A percentile compares a stretch with the other conserved stretches of the same genome.
These are phyloP conservation scores for Agrochola lychnidis DNA, from an alignment of 2,888 invertebrate species.

Conservation along the genomic window DNA sequence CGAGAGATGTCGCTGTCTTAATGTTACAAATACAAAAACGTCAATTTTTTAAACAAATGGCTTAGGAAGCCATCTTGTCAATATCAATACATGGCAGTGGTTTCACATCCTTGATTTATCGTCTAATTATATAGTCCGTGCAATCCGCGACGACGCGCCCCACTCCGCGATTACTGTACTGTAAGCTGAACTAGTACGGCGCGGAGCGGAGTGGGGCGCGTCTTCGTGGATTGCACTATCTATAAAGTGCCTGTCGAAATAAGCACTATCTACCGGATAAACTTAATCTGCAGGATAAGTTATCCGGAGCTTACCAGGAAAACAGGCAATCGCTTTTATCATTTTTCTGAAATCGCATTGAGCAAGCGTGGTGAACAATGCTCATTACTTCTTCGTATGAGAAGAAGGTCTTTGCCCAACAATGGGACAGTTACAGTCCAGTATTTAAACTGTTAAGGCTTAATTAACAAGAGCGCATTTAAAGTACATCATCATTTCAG, in stretches of 20 bases:
- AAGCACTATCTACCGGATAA: neutral
- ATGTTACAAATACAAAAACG: constrained; percentile 25
- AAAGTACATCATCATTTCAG: too few species aligned
- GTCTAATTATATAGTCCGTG: too few species aligned
- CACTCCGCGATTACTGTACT: too few species aligned
- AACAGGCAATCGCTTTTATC: constrained; percentile 3
- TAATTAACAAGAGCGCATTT: constrained; percentile 10
- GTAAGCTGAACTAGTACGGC: too few species aligned
- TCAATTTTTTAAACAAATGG: constrained; percentile 10
- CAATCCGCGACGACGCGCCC: too few species aligned
- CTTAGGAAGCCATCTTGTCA: constrained; percentile 28
- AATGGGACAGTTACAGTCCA: neutral
- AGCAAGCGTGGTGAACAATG: constrained; percentile 27
- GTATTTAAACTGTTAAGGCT: neutral
- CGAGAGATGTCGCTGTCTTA: constrained; percentile 20
- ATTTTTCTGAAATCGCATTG: constrained; percentile 4
- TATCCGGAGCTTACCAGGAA: neutral
- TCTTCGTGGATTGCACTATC: too few species aligned
- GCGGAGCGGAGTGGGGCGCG: too few species aligned
- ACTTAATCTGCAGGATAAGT: neutral
- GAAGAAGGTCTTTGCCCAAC: constrained; percentile 16
- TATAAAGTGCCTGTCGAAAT: neutral
- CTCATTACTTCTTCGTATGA: neutral
- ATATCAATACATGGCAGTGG: constrained; percentile 16
- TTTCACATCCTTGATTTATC: constrained; percentile 6